A percentile compares a stretch with the other conserved stretches of the same genome.
These are phyloP conservation scores for Drosophila nikananu DNA, from an alignment of 1,140 invertebrate species.

Conservation along the genomic window DNA sequence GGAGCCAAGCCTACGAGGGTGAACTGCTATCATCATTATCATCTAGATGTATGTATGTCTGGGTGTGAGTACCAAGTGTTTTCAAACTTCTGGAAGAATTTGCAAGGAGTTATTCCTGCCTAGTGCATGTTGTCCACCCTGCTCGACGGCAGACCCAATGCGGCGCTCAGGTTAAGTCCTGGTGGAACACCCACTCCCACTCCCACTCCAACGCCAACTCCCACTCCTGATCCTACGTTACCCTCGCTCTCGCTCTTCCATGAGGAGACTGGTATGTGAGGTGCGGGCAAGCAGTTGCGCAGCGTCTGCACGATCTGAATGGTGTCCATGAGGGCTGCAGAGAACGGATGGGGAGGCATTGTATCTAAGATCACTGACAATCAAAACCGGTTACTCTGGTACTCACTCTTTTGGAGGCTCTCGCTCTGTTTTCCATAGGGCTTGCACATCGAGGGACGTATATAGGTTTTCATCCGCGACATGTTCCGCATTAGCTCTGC, in stretches of 20 bases:
- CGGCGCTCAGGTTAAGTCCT: constrained; percentile 52
- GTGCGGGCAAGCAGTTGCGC: constrained; percentile 92
- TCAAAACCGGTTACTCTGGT: constrained; percentile 25
- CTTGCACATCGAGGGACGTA: constrained; percentile 94
- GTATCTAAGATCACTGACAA: constrained; percentile 9
- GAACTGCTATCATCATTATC: constrained; percentile 44
- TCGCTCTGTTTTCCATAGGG: constrained; percentile 95
- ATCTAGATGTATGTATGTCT: constrained; percentile 36
- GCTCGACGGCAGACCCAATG: constrained; percentile 58
- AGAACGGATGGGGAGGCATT: constrained; percentile 18
- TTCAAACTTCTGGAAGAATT: constrained; percentile 38
- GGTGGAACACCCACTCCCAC: constrained; percentile 59
- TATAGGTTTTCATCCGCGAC: constrained; percentile 93
- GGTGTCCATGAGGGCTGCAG: constrained; percentile 92
- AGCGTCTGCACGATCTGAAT: constrained; percentile 94
- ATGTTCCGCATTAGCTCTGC: constrained; percentile 94
- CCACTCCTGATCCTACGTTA: constrained; percentile 47
- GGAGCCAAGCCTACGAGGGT: constrained; percentile 71
- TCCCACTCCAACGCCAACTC: constrained; percentile 51
- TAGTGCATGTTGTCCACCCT: constrained; percentile 71
- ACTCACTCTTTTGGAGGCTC: constrained; percentile 93
- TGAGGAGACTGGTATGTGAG: constrained; percentile 93
- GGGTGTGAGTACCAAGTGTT: constrained; percentile 53
- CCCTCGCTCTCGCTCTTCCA: constrained; percentile 91
- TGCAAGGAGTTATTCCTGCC: constrained; percentile 6